Evolutionary conservation across 2,888 invertebrate species (phyloP).

Genomic region (Mesodorylaimus sp.): DNA sequence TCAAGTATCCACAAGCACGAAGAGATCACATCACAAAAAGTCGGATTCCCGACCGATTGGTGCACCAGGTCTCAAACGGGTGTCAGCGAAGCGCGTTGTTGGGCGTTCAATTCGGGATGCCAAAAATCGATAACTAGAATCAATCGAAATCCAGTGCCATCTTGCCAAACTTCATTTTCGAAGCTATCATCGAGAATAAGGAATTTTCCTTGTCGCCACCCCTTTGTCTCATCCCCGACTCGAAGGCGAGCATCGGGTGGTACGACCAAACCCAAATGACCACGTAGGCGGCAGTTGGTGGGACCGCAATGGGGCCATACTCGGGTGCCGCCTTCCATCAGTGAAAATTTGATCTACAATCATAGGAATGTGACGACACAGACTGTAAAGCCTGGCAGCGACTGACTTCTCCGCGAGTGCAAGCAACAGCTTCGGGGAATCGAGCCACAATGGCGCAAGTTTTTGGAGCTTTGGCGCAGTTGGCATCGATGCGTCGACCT

Average conservation of each 20-base stretch:
- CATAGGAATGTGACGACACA: background rate
- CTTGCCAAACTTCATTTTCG: slow-evolving; percentile 85
- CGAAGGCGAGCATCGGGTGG: slow-evolving; percentile 53
- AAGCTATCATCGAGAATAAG: slow-evolving; percentile 78
- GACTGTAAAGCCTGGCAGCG: background rate
- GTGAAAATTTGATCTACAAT: slow-evolving; percentile 55
- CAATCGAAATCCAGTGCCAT: slow-evolving; percentile 52
- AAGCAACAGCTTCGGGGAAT: slow-evolving; percentile 48
- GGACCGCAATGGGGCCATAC: slow-evolving; percentile 75
- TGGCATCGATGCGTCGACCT: slow-evolving; percentile 31
- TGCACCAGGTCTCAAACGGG: background rate
- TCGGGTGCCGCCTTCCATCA: slow-evolving; percentile 61
- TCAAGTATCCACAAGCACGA: too few relatives aligned
- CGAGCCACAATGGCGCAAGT: slow-evolving; percentile 54
- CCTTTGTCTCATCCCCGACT: slow-evolving; percentile 51
- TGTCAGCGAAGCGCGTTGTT: background rate
- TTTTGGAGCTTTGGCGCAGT: slow-evolving; percentile 49
- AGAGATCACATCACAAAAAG: too few relatives aligned
- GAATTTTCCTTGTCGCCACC: slow-evolving; percentile 46
- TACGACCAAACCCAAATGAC: slow-evolving; percentile 61
- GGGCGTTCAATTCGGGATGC: slow-evolving; percentile 56
- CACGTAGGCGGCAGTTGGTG: slow-evolving; percentile 64
- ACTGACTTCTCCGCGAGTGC: slow-evolving; percentile 49
- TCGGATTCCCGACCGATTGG: too few relatives aligned
- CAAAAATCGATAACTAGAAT: slow-evolving; percentile 77